Evolutionary conservation across 2,113 vertebrate genomes (phyloP).

Genomic region (Uropsilus gracilis): DNA sequence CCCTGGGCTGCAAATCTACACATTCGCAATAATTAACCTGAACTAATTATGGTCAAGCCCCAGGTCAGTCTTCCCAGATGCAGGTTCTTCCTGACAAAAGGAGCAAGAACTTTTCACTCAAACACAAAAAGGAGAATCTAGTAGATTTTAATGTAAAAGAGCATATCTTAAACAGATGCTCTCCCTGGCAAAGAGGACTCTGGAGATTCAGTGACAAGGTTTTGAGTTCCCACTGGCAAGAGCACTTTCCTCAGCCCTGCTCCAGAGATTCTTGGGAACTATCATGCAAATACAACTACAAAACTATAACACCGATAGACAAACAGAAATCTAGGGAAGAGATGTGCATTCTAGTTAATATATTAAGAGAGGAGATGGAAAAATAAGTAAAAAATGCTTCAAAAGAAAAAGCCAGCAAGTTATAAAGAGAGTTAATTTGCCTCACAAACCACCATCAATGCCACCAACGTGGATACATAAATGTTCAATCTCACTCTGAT

Average conservation of each 20-base stretch:
- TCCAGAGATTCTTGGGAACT: not conserved
- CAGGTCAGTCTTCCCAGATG: conserved; percentile 84
- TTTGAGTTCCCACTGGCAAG: no score
- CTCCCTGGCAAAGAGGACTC: not conserved
- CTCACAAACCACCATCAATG: not conserved
- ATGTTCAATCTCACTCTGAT: not conserved
- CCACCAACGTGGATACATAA: not conserved
- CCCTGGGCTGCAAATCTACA: conserved; percentile 86
- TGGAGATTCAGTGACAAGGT: no score
- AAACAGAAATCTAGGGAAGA: not conserved
- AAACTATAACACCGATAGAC: not conserved
- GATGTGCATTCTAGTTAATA: not conserved
- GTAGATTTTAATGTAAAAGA: not conserved
- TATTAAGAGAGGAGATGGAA: not conserved
- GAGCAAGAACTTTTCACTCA: conserved; percentile 61
- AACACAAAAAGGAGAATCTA: conserved; percentile 60
- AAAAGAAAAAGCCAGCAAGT: not conserved
- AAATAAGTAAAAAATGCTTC: not conserved
- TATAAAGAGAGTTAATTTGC: not conserved
- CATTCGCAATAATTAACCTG: conserved; percentile 92
- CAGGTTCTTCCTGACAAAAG: conserved; percentile 76
- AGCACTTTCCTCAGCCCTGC: not conserved
- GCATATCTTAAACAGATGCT: not conserved
- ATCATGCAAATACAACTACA: not conserved
- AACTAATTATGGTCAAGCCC: conserved; percentile 90